Evolutionary conservation across 1,140 invertebrate species (phyloP), one percentile per base, ranked within the genome.

Genomic region (Homarus americanus): DNA sequence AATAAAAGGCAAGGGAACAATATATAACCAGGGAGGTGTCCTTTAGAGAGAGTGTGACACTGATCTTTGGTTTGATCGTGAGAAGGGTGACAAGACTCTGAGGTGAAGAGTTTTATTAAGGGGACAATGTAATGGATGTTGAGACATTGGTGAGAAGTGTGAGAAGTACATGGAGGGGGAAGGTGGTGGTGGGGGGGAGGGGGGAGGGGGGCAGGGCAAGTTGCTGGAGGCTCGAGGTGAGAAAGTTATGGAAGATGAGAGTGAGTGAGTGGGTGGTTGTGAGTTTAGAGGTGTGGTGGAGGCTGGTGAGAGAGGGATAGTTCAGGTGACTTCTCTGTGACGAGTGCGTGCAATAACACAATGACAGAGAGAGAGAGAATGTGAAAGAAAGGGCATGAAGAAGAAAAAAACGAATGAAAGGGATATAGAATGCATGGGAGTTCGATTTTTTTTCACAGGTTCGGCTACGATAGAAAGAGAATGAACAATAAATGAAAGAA

Each of bases 271-370:
- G 73, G 28, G 28, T 38, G 73, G 41, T 15, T 20, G 34, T 38
- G 73, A 36, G 73, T n/a, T n/a, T n/a, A 75, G 34, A 75, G 73
- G 28, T 34, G 24, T 34, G 24, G 34, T 38, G 34, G 41, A 38
- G 41, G 34, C 36, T 12, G 28, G 34, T 20, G 73, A 75, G 73
- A 36, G 73, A 75, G 73, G 41, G 69, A 75, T 34, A 75, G 73
- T 38, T n/a, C n/a, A n/a, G n/a, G n/a, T n/a, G n/a, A n/a, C n/a
- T n/a, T n/a, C n/a, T n/a, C n/a, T n/a, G n/a, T n/a, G n/a, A n/a
- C n/a, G n/a, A n/a, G n/a, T n/a, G n/a, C n/a, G n/a, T n/a, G n/a
- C n/a, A n/a, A n/a, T n/a, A n/a, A n/a, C n/a, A n/a, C n/a, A n/a
- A n/a, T n/a, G 73, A 75, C 15, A 75, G 73, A 75, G n/a, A n/a